Conservation (phyloP, 92 coral and sea anemone species). For the Phenganax marumi region DNA sequence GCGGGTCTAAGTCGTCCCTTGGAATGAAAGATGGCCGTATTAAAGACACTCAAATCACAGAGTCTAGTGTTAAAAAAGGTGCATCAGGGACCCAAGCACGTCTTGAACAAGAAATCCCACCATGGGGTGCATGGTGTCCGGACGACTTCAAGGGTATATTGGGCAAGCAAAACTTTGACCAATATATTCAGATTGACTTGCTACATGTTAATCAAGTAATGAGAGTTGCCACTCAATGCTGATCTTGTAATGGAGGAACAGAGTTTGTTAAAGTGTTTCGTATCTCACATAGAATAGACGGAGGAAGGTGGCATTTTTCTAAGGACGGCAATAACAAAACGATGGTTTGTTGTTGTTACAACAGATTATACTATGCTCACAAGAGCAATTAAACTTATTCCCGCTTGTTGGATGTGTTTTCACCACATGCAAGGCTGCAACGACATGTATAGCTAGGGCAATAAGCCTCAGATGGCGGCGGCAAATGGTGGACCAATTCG, state of each 20-base stretch:
- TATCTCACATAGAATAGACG: conserved; percentile 47
- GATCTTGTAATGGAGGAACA: conserved; percentile 42
- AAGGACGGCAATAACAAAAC: not conserved
- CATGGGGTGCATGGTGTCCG: conserved; percentile 87
- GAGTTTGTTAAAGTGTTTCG: conserved; percentile 53
- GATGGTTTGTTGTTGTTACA: not conserved
- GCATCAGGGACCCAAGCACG: conserved; percentile 60
- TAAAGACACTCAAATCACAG: conserved; percentile 61
- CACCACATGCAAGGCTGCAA: no score
- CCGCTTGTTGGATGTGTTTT: no score
- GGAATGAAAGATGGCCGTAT: conserved; percentile 77
- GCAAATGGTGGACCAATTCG: no score
- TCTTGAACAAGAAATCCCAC: conserved; percentile 23
- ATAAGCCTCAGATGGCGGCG: no score
- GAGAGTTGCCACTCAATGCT: conserved; percentile 69
- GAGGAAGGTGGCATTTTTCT: not conserved
- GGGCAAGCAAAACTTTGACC: conserved; percentile 21
- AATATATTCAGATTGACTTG: conserved; percentile 62
- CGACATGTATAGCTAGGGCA: no score
- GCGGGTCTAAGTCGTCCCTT: conserved; percentile 47
- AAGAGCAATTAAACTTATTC: no score
- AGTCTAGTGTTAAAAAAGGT: conserved; percentile 21
- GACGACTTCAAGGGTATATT: not conserved
- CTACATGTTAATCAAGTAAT: conserved; percentile 47
- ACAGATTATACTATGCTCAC: not conserved